Conservation (phyloP, 2,888 invertebrate genomes). For the Meiosimyza platycephala region DNA sequence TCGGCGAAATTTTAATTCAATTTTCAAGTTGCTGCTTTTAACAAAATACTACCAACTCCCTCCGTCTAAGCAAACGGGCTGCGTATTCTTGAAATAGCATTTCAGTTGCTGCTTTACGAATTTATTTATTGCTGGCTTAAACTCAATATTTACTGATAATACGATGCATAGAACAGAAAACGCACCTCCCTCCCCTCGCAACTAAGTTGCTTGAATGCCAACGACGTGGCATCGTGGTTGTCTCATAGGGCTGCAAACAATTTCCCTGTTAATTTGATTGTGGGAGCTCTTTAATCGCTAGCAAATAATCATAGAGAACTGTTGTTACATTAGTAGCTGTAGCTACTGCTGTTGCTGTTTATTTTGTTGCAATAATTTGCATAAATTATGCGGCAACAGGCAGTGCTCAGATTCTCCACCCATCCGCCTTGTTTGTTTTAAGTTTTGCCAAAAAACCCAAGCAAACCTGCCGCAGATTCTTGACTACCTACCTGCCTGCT, state of each 20-base stretch:
- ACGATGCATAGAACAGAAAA: conserved; percentile 42
- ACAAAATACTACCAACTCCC: background rate
- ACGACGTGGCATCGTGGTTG: too few relatives aligned
- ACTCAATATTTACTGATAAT: conserved; percentile 33
- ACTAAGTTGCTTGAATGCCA: too few relatives aligned
- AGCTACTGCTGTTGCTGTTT: too few relatives aligned
- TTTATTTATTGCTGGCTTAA: conserved; percentile 24
- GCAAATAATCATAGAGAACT: conserved; percentile 38
- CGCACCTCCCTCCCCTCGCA: background rate
- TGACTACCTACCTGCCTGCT: too few relatives aligned
- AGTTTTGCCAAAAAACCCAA: background rate
- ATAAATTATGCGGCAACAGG: conserved; percentile 36
- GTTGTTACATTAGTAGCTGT: too few relatives aligned
- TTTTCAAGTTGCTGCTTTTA: conserved; percentile 22
- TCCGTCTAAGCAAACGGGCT: background rate
- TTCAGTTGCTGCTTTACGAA: background rate
- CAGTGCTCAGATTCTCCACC: background rate
- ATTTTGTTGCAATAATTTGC: conserved; percentile 41
- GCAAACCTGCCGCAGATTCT: background rate
- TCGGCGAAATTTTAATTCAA: conserved; percentile 38
- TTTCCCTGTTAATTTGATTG: background rate
- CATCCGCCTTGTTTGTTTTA: conserved; percentile 19
- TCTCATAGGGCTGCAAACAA: conserved; percentile 3
- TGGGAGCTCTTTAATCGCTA: conserved; percentile 34
- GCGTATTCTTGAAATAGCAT: conserved; percentile 21